Evolutionary conservation across 1,140 invertebrate genomes (phyloP).

Genomic region (Trachymyrmex cornetzi): DNA sequence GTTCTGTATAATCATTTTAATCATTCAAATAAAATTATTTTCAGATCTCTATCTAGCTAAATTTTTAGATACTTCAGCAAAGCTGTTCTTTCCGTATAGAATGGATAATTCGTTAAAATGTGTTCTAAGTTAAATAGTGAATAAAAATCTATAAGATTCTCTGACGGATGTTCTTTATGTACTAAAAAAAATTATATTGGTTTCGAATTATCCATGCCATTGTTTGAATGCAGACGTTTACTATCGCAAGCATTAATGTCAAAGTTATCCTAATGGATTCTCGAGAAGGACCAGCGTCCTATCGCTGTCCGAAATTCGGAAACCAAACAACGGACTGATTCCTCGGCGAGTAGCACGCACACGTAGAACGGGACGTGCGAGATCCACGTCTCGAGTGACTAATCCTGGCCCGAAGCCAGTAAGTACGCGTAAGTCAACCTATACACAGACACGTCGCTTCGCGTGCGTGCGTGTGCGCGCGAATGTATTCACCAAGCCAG

Average conservation of each 20-base stretch:
- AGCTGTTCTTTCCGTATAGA: too few species aligned
- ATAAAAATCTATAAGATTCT: too few species aligned
- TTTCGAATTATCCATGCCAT: too few species aligned
- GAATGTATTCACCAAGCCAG: background rate
- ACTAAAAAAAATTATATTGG: too few species aligned
- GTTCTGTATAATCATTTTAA: too few species aligned
- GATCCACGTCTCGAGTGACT: slow-evolving; percentile 70
- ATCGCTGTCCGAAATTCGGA: slow-evolving; percentile 63
- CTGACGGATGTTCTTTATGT: too few species aligned
- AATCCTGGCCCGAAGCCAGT: slow-evolving; percentile 71
- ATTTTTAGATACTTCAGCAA: too few species aligned
- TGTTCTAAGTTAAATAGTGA: too few species aligned
- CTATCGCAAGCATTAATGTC: background rate
- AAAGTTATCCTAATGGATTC: background rate
- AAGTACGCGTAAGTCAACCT: slow-evolving; percentile 37
- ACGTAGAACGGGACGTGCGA: slow-evolving; percentile 56
- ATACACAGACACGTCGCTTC: slow-evolving; percentile 4
- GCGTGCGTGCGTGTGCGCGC: background rate
- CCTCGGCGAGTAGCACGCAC: slow-evolving; percentile 54
- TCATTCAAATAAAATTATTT: too few species aligned
- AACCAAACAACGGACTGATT: slow-evolving; percentile 68
- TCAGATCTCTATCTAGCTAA: too few species aligned
- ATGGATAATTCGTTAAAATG: too few species aligned
- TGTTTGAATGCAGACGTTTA: background rate
- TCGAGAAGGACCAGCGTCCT: background rate